Conservation (phyloP, 2,113 vertebrate species). For the Tenebrosternarchus preto region DNA sequence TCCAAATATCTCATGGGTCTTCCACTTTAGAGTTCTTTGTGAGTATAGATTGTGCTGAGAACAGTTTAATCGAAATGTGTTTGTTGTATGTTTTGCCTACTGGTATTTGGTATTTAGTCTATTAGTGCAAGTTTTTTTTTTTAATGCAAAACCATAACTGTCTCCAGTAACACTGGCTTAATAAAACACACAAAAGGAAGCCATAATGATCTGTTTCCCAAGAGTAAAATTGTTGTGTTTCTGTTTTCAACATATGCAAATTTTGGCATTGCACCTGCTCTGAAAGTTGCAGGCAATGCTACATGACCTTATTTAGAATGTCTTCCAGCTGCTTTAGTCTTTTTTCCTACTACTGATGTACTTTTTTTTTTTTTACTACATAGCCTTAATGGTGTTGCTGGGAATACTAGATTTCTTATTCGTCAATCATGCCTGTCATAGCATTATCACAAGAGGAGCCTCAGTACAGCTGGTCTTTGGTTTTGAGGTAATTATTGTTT, state of each 20-base stretch:
- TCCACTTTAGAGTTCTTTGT: slow-evolving; percentile 93
- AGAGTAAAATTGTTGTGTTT: neutral
- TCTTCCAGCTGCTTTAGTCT: neutral
- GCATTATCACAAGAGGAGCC: slow-evolving; percentile 91
- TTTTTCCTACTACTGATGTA: neutral
- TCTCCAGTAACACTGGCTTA: neutral
- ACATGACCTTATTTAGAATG: neutral
- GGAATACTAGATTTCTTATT: slow-evolving; percentile 88
- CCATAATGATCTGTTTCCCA: neutral
- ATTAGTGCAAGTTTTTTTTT: slow-evolving; percentile 12
- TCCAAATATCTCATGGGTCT: slow-evolving; percentile 96
- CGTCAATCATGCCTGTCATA: slow-evolving; percentile 92
- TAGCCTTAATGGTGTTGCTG: slow-evolving; percentile 88
- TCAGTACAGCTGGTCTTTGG: slow-evolving; percentile 97
- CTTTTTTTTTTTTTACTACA: neutral
- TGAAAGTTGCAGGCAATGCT: neutral
- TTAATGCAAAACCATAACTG: neutral
- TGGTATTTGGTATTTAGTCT: too few species aligned
- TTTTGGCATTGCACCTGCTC: slow-evolving; percentile 40
- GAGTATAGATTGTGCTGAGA: slow-evolving; percentile 67
- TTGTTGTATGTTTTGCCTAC: neutral
- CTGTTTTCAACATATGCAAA: slow-evolving; percentile 50
- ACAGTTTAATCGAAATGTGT: neutral
- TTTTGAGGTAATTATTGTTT: slow-evolving; percentile 81
- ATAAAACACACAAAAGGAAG: neutral